Conservation (phyloP, 2,888 invertebrate species). For the Lissocephala sabroskyi region DNA sequence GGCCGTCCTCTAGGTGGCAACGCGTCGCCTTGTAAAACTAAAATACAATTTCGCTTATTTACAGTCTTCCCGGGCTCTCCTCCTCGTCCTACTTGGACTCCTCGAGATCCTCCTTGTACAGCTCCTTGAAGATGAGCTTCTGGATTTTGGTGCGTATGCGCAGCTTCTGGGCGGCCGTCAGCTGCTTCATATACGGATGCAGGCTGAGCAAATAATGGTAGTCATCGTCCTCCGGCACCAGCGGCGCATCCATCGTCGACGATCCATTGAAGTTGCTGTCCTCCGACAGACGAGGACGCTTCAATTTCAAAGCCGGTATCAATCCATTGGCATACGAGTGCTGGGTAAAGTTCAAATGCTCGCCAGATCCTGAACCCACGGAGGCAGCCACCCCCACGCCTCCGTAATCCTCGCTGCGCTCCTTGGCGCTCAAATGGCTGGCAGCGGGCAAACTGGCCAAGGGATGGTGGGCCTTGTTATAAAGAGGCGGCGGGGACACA, state of each 20-base stretch:
- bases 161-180: constrained; percentile 70
- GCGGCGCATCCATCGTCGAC: constrained; percentile 67
- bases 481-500: constrained; percentile 67
- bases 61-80: constrained; percentile 37
- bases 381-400: constrained; percentile 12
- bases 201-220: constrained; percentile 71
- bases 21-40: background rate
- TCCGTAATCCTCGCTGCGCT: constrained; percentile 54
- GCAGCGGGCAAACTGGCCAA: constrained; percentile 36
- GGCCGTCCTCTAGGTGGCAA: background rate
- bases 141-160: constrained; percentile 72
- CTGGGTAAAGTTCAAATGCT: constrained; percentile 66
- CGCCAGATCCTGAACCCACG: constrained; percentile 15
- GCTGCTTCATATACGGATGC: constrained; percentile 72
- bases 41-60: constrained; percentile 27
- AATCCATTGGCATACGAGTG: constrained; percentile 67
- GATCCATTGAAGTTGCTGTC: constrained; percentile 71
- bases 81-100: constrained; percentile 62
- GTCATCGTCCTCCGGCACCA: constrained; percentile 71
- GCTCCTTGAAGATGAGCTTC: constrained; percentile 72
- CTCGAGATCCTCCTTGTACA: constrained; percentile 72
- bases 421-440: constrained; percentile 40
- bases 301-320: constrained; percentile 68
- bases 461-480: constrained; percentile 69
- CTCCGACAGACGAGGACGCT: constrained; percentile 68